Evolutionary conservation across 1,140 invertebrate genomes (phyloP).

Genomic region (Macrobrachium nipponense): DNA sequence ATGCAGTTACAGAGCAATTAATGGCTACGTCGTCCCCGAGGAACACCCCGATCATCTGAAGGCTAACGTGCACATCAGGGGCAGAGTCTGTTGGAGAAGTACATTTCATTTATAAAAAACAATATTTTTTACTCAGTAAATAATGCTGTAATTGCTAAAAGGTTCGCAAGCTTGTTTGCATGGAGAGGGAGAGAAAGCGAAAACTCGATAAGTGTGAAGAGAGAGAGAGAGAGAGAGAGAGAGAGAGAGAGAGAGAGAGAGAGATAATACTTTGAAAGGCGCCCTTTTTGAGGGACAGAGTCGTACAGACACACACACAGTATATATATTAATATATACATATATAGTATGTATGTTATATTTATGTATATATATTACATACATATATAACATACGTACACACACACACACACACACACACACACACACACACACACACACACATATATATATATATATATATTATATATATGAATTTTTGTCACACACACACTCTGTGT

Average conservation of each 20-base stretch:
- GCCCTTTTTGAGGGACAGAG: too few relatives aligned
- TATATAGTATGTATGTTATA: too few relatives aligned
- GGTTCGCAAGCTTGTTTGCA: too few relatives aligned
- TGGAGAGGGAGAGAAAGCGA: neutral
- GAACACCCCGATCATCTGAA: constrained; percentile 62
- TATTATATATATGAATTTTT: too few relatives aligned
- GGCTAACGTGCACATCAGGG: constrained; percentile 56
- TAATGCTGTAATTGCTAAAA: neutral
- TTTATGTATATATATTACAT: too few relatives aligned
- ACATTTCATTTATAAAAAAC: neutral
- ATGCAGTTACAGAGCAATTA: constrained; percentile 62
- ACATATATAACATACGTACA: constrained; percentile 11
- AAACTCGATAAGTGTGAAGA: neutral
- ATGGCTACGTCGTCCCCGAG: constrained; percentile 58
- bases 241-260: neutral
- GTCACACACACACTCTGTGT: too few relatives aligned
- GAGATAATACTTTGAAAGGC: neutral
- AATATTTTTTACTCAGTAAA: neutral
- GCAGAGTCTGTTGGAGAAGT: constrained; percentile 40
- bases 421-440: neutral
- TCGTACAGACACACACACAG: neutral
- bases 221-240: neutral
- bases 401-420: neutral
- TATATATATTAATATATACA: neutral
- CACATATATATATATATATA: too few relatives aligned